Base-by-base conservation (phyloP, 2,797 vertebrate genomes). In the Hyperoplus immaculatus region DNA sequence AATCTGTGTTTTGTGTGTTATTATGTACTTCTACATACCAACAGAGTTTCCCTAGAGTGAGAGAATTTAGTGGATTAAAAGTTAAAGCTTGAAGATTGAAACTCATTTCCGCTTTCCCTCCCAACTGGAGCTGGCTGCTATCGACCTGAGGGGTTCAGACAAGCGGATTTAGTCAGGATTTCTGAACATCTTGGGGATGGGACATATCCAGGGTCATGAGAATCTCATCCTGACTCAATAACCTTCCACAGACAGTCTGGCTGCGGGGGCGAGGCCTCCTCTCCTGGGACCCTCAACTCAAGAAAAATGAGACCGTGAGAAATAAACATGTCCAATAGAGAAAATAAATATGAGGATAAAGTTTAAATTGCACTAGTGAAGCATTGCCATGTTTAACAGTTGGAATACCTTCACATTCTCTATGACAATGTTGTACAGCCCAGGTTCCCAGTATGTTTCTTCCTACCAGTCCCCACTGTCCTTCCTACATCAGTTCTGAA, bases 181-280 rank as follows among this genome's bases (percentile, higher is more conserved):
- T 75, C 55, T 11, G 16, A 75, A 78, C 56, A 70, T 76, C 73
- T 71, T 68, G 45, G 58, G 74, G 64, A 80, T 29, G 14, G 10
- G 43, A 73, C 65, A 76, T 41, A 83, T 54, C 55, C 43, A 0
- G 60, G 89, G 78, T 89, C 87, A 85, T 88, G 88, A 81, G 90
- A 93, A 89, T 71, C 43, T 85, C 70, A 64, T 76, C 54, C 59
- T 43, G 58, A 78, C 69, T 79, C 56, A 76, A 62, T 78, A 69
- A 84, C 60, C 57, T 8, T 43, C 21, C 38, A 38, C 59, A 86
- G 74, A 83, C 69, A 29, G 50, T 55, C 73, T 68, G 59, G 70
- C 75, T 84, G 72, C 63, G 47, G 69, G 62, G 60, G 51, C 12
- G 21, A 60, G 36, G 50, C 36, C 49, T 67, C 67, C n/a, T 76